These are phyloP conservation scores for Ceyx melanurus DNA, from an alignment of 2,113 vertebrate species.

Conservation along the genomic window DNA sequence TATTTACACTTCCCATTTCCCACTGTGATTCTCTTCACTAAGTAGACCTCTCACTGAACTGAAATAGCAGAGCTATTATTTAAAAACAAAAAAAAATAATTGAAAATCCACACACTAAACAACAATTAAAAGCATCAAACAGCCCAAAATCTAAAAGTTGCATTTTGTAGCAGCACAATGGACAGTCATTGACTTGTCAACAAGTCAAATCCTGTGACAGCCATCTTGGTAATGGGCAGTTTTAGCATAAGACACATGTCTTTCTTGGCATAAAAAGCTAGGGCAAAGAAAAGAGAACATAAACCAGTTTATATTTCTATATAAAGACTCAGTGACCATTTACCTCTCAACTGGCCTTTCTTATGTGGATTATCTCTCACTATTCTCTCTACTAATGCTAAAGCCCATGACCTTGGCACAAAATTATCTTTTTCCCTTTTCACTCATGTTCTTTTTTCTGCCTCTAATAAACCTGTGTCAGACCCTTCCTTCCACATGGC, in stretches of 20 bases:
- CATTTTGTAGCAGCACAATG: not conserved
- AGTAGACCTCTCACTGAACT: not conserved
- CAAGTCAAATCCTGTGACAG: not conserved
- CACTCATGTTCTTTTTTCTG: not conserved
- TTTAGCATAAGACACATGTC: not conserved
- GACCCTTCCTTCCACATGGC: not conserved
- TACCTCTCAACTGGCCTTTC: not conserved
- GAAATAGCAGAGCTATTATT: not conserved
- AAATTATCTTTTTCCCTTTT: not conserved
- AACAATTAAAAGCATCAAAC: not conserved
- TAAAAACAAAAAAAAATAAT: not conserved
- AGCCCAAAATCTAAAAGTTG: not conserved
- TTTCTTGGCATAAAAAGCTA: too few relatives aligned
- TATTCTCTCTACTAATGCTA: not conserved
- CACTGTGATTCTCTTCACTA: not conserved
- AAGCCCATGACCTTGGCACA: not conserved
- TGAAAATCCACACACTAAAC: not conserved
- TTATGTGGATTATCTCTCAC: not conserved
- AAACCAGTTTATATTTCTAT: not conserved
- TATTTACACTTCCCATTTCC: not conserved
- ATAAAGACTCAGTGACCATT: not conserved
- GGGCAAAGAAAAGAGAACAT: not conserved
- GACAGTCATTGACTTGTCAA: not conserved
- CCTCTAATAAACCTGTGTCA: not conserved
- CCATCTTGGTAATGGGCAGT: not conserved